Evolutionary conservation across 2,888 invertebrate genomes (phyloP).

Genomic region (Trichogramma evanescens): DNA sequence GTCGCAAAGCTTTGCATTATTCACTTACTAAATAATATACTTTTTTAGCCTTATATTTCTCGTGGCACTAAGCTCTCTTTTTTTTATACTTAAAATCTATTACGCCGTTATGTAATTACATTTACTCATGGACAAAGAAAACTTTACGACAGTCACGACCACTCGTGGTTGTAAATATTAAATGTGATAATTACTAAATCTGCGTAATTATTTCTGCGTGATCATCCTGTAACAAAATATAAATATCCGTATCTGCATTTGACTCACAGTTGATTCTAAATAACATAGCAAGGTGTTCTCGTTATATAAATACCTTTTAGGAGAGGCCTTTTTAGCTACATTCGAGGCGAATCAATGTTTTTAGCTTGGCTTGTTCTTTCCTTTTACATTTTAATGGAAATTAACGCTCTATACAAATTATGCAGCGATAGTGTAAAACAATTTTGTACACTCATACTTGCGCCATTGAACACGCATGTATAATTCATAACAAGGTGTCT

Average conservation of each 20-base stretch:
- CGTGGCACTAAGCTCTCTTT: slow-evolving; percentile 21
- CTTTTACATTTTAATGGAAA: slow-evolving; percentile 21
- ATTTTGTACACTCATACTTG: slow-evolving; percentile 5
- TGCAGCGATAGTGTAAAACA: slow-evolving; percentile 6
- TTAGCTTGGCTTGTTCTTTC: slow-evolving; percentile 2
- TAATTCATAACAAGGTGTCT: no score
- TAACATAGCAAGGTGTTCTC: slow-evolving; percentile 27
- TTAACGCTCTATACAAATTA: slow-evolving; percentile 11
- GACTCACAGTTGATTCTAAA: slow-evolving; percentile 39
- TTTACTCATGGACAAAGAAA: slow-evolving; percentile 7
- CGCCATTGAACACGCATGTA: neutral
- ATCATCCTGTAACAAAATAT: slow-evolving; percentile 47
- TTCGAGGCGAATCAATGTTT: slow-evolving; percentile 25
- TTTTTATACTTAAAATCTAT: neutral
- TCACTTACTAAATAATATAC: neutral
- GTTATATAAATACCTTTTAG: slow-evolving; percentile 31
- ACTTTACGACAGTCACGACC: neutral
- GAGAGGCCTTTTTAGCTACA: slow-evolving; percentile 25
- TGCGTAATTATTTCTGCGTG: slow-evolving; percentile 34
- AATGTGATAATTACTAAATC: slow-evolving; percentile 33
- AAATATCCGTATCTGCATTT: slow-evolving; percentile 45
- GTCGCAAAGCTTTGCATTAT: slow-evolving; percentile 26
- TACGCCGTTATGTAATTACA: neutral
- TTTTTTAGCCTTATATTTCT: slow-evolving; percentile 8
- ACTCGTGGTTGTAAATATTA: no score